A percentile compares a stretch with the other conserved stretches of the same genome.
phyloP scores from a whole-genome alignment of 2,888 invertebrate species.

The Rotaria socialis region DNA sequence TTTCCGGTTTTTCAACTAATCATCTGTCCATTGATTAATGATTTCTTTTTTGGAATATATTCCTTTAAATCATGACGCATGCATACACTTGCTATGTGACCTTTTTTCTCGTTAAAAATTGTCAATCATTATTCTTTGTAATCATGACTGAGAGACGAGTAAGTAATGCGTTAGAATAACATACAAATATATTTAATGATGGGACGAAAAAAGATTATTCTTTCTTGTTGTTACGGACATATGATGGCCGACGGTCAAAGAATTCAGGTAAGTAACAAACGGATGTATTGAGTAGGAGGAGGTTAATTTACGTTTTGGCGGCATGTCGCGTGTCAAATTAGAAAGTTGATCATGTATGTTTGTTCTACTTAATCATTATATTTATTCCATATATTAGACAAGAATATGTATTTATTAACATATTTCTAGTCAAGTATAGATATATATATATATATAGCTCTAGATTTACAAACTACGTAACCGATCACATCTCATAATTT shows the following conservation, averaged over 20 bases:
- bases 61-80: neutral
- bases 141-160: neutral
- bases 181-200: neutral
- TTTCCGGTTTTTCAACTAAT: neutral
- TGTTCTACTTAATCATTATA: neutral
- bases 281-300: neutral
- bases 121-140: slow-evolving; percentile 2
- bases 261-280: neutral
- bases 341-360: neutral
- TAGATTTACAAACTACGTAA: neutral
- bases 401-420: neutral
- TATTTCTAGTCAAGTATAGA: neutral
- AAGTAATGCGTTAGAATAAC: slow-evolving; percentile 15
- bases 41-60: neutral
- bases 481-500: slow-evolving; percentile 2
- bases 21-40: slow-evolving; percentile 9
- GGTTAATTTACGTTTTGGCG: slow-evolving; percentile 17
- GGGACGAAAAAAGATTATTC: neutral
- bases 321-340: slow-evolving; percentile 17
- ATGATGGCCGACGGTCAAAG: neutral
- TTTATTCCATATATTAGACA: neutral
- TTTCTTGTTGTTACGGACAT: neutral
- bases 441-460: neutral
- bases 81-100: neutral
- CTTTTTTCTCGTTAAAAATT: slow-evolving; percentile 6